Conservation (phyloP, 2,888 invertebrate genomes). For the Torymus aiolomorphi region DNA sequence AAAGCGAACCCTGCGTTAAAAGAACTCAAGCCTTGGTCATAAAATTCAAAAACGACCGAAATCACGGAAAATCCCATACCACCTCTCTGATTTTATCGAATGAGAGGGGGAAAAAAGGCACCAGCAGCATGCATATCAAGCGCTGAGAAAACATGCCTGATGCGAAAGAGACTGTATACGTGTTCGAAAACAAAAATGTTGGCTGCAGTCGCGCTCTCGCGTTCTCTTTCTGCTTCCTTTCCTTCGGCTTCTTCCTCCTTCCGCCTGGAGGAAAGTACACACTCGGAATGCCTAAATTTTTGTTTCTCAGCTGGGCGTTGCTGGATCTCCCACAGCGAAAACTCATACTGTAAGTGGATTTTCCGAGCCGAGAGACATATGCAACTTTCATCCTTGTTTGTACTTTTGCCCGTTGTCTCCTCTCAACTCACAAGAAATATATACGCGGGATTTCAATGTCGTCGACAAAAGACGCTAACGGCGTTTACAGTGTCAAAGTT, state of each 20-base stretch:
- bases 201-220: slow-evolving; percentile 10
- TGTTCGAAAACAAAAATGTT: slow-evolving; percentile 30
- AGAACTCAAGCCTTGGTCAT: too few relatives aligned
- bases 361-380: background rate
- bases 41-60: too few relatives aligned
- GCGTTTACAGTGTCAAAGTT: background rate
- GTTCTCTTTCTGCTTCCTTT: background rate
- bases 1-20: too few relatives aligned
- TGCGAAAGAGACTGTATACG: too few relatives aligned
- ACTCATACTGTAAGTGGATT: slow-evolving; percentile 10
- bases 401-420: slow-evolving; percentile 7
- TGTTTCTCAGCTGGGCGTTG: background rate
- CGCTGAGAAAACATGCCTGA: too few relatives aligned
- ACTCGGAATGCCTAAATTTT: background rate
- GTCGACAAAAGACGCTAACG: background rate
- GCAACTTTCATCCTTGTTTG: slow-evolving; percentile 26
- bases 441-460: slow-evolving; percentile 23
- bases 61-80: too few relatives aligned
- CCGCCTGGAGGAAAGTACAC: slow-evolving; percentile 14
- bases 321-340: background rate
- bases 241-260: slow-evolving; percentile 8
- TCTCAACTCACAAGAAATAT: background rate
- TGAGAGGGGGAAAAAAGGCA: too few relatives aligned
- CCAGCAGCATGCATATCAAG: too few relatives aligned
- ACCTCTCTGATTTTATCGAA: too few relatives aligned